Conservation (phyloP, 2,113 vertebrate species). For the Vimba vimba region DNA sequence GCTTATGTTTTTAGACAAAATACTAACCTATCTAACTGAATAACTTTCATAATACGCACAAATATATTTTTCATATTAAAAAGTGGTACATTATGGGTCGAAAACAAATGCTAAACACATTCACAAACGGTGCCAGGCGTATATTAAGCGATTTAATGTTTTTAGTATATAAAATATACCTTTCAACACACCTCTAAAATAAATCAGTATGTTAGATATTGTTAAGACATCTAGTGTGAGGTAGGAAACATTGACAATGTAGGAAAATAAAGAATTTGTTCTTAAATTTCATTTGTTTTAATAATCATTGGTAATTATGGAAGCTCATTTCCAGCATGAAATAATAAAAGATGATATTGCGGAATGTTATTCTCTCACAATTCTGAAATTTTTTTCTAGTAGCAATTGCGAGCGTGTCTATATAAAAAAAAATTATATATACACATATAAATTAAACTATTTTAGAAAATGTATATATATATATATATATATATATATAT, state of each 20-base stretch:
- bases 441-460: no score
- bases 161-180: slow-evolving; percentile 16
- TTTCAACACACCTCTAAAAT: background rate
- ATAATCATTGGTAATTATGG: background rate
- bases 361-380: no score
- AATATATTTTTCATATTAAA: background rate
- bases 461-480: no score
- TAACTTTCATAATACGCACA: background rate
- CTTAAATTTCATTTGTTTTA: background rate
- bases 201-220: background rate
- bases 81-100: background rate
- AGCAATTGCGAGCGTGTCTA: no score
- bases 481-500: no score
- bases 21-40: background rate
- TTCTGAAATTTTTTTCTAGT: no score
- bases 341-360: no score
- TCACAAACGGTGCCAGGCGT: background rate
- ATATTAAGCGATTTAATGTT: background rate
- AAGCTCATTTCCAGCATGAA: no score
- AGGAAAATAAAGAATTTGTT: slow-evolving; percentile 27
- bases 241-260: slow-evolving; percentile 27
- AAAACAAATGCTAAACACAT: background rate
- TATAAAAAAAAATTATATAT: no score
- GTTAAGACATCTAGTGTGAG: background rate
- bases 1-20: background rate